Percentiles rank a stretch among this genome's conserved stretches.
phyloP scores from a whole-genome alignment of 1,140 invertebrate species.

The Cherax quadricarinatus region DNA sequence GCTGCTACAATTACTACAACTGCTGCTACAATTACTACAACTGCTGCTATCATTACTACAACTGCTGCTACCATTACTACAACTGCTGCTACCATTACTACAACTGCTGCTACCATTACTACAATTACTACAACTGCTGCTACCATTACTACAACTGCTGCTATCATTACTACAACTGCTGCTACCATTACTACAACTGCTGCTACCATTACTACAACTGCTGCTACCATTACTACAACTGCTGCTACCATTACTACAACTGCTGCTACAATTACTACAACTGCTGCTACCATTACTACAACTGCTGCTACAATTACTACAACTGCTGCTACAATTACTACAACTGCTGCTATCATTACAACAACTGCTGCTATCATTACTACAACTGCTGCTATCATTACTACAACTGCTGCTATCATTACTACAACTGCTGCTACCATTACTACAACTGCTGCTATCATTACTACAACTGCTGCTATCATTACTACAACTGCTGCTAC shows the following conservation, averaged over 20 bases:
- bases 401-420: no score
- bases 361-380: no score
- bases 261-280: not conserved
- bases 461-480: no score
- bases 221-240: not conserved
- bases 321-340: no score
- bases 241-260: not conserved
- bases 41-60: not conserved
- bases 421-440: no score
- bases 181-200: not conserved
- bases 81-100: not conserved
- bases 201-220: not conserved
- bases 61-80: constrained; percentile 7
- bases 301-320: no score
- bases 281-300: no score
- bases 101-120: not conserved
- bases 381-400: no score
- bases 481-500: no score
- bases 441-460: no score
- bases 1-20: not conserved
- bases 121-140: constrained; percentile 19
- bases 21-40: not conserved
- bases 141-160: not conserved
- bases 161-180: not conserved
- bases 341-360: no score